Base-by-base conservation (phyloP, 30 jellyfish, hydroid and myxozoan genomes). In the Turritopsis dohrnii region DNA sequence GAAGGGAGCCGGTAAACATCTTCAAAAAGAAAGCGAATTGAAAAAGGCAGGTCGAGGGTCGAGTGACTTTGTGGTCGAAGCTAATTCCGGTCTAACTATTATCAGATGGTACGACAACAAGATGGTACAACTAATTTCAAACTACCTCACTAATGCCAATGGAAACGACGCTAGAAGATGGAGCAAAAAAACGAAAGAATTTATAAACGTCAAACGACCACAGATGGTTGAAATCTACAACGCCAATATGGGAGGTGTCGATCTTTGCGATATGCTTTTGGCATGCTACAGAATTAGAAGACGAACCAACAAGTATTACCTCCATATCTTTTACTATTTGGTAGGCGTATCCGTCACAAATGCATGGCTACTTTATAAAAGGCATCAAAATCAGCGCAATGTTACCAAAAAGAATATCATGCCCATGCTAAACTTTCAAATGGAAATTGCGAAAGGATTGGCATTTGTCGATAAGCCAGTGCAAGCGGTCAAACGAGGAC, bases 91-190 rank as follows among this genome's bases (percentile, higher is more conserved):
- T 21, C 54, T 89, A 18, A 66, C 76, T 8, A 72, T 89, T 80
- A 91, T 85, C 23, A 85, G 76, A 81, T 85, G 96, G 91, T 54
- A 66, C 41, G 96, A 89, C 81, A 89, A 89, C 83, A 89, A 73
- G 80, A 81, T 87, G 8, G 96, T 89, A 1, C 96, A 89, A 24
- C 29, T 76, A 24, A n/a, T 30, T 76, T 76, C 84, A 24, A 24
- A 76, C 84, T 76, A 18, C n/a, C 18, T 29, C 29, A 21, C 81
- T 17, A 19, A 21, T 17, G 79, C 23, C 23, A 13, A 19, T 13
- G 79, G 84, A 13, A 19, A 16, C 17, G 18, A 13, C 13, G 84
- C 84, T n/a, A 16, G 80, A 16, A 76, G 84, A 30, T 76, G 84
- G 80, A 19, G n/a, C 21, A 76, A 24, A 76, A 23, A 76, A 28